Conservation (phyloP, 2,113 vertebrate genomes). For the Gyps fulvus region DNA sequence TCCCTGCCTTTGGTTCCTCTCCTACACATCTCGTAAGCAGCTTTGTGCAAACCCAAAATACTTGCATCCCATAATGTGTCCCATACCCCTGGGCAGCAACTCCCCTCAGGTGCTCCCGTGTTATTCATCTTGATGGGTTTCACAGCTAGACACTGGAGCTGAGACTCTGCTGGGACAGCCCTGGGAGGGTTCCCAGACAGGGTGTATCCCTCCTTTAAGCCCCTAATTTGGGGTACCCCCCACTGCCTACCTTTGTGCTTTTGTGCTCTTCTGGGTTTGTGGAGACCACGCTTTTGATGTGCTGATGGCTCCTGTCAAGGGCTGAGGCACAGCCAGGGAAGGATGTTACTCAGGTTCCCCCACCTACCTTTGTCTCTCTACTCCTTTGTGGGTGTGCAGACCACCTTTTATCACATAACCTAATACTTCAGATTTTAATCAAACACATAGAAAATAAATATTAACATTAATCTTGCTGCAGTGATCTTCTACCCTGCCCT, state of each 20-base stretch:
- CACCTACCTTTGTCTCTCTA: background rate
- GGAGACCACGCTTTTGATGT: background rate
- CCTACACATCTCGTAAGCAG: fast-evolving
- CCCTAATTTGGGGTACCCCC: background rate
- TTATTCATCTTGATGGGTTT: background rate
- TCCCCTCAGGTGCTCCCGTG: background rate
- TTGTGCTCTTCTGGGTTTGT: background rate
- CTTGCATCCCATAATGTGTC: background rate
- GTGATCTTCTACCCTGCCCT: background rate
- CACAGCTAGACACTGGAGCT: background rate
- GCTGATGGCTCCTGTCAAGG: too few species aligned
- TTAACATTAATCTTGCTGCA: background rate
- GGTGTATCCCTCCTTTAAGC: background rate
- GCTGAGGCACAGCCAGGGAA: background rate
- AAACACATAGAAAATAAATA: background rate
- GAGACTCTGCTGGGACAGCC: background rate
- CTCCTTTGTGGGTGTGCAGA: background rate
- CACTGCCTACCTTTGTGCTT: too few species aligned
- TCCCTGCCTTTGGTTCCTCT: background rate
- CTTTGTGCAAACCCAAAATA: background rate
- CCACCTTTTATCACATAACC: background rate
- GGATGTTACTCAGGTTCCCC: background rate
- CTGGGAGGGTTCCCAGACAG: background rate
- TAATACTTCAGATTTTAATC: background rate
- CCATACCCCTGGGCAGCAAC: background rate